phyloP scores from a whole-genome alignment of 1,140 invertebrate species.

The Drosophila carrolli region DNA sequence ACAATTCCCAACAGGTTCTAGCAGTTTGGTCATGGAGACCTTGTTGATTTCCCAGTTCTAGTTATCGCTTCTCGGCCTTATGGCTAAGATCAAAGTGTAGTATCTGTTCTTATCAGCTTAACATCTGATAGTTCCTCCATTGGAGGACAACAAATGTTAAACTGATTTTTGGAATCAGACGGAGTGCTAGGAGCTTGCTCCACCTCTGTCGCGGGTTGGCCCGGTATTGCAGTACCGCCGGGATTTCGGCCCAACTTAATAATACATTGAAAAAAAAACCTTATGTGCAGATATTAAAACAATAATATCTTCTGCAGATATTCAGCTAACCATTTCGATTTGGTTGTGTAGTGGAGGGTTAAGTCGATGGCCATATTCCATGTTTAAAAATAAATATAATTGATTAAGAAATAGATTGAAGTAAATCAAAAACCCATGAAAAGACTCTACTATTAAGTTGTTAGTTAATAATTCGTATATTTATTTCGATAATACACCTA shows the following conservation, averaged over 20 bases:
- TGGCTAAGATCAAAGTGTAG: slow-evolving; percentile 86
- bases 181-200: slow-evolving; percentile 61
- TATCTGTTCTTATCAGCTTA: slow-evolving; percentile 89
- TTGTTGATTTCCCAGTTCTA: background rate
- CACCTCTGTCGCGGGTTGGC: slow-evolving; percentile 63
- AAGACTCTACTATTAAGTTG: background rate
- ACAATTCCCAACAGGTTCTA: slow-evolving; percentile 30
- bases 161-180: slow-evolving; percentile 67
- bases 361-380: too few relatives aligned
- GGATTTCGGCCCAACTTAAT: slow-evolving; percentile 53
- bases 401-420: slow-evolving; percentile 38
- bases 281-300: too few relatives aligned
- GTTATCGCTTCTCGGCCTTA: slow-evolving; percentile 85
- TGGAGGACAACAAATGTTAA: slow-evolving; percentile 87
- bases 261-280: slow-evolving; percentile 55
- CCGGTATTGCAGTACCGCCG: slow-evolving; percentile 86
- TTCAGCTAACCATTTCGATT: too few relatives aligned
- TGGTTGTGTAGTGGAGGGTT: too few relatives aligned
- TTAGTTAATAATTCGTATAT: slow-evolving; percentile 64
- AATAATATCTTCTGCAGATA: too few relatives aligned
- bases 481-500: slow-evolving; percentile 78
- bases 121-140: slow-evolving; percentile 88
- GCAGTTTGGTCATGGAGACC: background rate
- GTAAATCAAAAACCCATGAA: background rate
- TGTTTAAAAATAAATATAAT: too few relatives aligned